Conservation (phyloP, 2,888 invertebrate genomes). For the Piscicola geometra region DNA sequence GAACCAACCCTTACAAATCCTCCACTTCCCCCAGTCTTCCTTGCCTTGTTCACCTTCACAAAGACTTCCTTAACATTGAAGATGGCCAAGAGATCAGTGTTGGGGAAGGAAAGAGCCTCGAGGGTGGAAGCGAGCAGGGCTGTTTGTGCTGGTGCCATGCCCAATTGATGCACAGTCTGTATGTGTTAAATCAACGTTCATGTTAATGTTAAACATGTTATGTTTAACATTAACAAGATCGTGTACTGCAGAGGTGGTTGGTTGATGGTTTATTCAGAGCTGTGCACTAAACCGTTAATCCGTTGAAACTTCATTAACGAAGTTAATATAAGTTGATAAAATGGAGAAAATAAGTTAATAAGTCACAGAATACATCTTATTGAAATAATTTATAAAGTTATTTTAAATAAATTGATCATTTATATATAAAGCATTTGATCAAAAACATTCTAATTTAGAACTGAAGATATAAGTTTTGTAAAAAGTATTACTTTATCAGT, state of each 20-base stretch:
- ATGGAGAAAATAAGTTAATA: too few relatives aligned
- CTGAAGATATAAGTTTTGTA: too few relatives aligned
- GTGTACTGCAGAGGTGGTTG: neutral
- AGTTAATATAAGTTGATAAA: too few relatives aligned
- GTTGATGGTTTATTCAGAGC: neutral
- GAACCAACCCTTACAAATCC: too few relatives aligned
- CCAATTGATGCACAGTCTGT: constrained; percentile 12
- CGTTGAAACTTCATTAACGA: too few relatives aligned
- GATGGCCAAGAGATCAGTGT: constrained; percentile 69
- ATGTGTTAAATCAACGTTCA: neutral
- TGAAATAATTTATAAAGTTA: too few relatives aligned
- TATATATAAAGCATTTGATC: too few relatives aligned
- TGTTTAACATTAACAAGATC: neutral
- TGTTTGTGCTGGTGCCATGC: constrained; percentile 41
- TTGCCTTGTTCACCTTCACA: neutral
- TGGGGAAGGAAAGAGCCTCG: constrained; percentile 76
- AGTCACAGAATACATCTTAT: too few relatives aligned
- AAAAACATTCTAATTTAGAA: too few relatives aligned
- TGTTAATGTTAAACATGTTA: neutral
- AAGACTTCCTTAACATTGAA: constrained; percentile 55
- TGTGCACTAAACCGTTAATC: too few relatives aligned
- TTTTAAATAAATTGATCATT: too few relatives aligned
- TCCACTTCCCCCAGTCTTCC: too few relatives aligned
- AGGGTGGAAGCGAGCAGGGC: constrained; percentile 71
- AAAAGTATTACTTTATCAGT: constrained; percentile 49